A percentile compares a stretch with the other conserved stretches of the same genome.
phyloP scores from a whole-genome alignment of 2,113 vertebrate species.

The Osmerus eperlanus region DNA sequence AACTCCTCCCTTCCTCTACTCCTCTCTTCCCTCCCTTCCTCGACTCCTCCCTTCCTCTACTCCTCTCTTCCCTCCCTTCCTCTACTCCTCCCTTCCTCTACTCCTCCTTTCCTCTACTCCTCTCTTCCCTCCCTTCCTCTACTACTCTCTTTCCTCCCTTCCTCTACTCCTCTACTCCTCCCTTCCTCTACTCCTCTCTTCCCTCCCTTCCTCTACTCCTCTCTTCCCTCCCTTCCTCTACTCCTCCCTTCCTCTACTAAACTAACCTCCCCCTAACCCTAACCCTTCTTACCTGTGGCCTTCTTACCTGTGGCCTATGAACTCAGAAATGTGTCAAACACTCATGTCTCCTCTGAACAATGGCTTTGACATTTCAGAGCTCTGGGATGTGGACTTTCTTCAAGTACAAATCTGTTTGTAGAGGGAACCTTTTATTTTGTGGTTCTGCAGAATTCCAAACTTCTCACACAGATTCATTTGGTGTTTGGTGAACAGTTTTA shows the following conservation, averaged over 20 bases:
- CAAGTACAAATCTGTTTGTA: conserved; percentile 65
- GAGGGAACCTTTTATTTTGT: conserved; percentile 41
- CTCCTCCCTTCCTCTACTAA: conserved; percentile 1
- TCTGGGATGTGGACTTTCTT: conserved; percentile 55
- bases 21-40: conserved; percentile 40
- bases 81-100: conserved; percentile 40
- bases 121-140: conserved; percentile 48
- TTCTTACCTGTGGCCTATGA: conserved; percentile 72
- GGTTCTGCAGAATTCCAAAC: conserved; percentile 69
- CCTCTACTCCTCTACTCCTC: conserved; percentile 25
- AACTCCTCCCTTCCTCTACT: conserved; percentile 13
- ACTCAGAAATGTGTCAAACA: conserved; percentile 63
- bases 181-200: conserved; percentile 20
- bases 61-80: conserved; percentile 41
- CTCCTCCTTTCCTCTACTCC: conserved; percentile 39
- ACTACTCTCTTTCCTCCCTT: conserved; percentile 28
- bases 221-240: conserved; percentile 30
- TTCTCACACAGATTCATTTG: conserved; percentile 63
- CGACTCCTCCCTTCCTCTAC: conserved; percentile 40
- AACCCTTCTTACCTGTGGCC: conserved; percentile 52
- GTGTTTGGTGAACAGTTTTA: conserved; percentile 70
- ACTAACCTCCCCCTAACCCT: no score
- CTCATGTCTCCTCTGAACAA: conserved; percentile 59
- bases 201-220: conserved; percentile 49
- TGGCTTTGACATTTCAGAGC: conserved; percentile 46